phyloP scores from a whole-genome alignment of 2,888 invertebrate species.

The Dione juno region DNA sequence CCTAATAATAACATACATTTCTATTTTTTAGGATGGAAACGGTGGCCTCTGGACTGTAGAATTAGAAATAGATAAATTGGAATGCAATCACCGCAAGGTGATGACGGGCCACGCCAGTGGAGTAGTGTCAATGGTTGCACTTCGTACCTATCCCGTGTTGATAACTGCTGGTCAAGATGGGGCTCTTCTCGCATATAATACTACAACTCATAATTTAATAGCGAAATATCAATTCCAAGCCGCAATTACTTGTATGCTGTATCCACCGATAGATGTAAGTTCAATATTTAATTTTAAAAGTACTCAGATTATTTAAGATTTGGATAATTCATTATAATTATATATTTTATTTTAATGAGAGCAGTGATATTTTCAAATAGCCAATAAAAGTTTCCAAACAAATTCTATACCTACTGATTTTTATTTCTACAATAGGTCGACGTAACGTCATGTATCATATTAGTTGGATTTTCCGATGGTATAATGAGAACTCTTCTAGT shows the following conservation, averaged over 20 bases:
- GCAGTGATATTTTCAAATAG: too few relatives aligned
- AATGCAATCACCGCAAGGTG: slow-evolving; percentile 72
- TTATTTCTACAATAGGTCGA: slow-evolving; percentile 79
- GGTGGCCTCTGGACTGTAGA: slow-evolving; percentile 87
- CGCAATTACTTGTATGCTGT: slow-evolving; percentile 84
- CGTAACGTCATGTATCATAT: slow-evolving; percentile 84
- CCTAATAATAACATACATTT: not conserved
- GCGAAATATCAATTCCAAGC: slow-evolving; percentile 82
- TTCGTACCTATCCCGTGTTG: slow-evolving; percentile 88
- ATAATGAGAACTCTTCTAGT: slow-evolving; percentile 83
- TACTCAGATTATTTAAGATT: not conserved
- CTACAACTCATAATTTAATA: slow-evolving; percentile 82
- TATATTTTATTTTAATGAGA: too few relatives aligned
- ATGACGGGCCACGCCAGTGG: slow-evolving; percentile 90
- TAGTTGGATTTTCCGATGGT: slow-evolving; percentile 89
- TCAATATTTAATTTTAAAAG: not conserved
- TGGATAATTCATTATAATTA: not conserved
- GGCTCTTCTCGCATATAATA: slow-evolving; percentile 89
- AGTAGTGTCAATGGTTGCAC: slow-evolving; percentile 86
- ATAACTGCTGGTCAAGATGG: slow-evolving; percentile 90
- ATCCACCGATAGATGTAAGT: slow-evolving; percentile 87
- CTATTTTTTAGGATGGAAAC: slow-evolving; percentile 87
- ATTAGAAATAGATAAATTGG: slow-evolving; percentile 73
- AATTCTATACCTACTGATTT: not conserved
- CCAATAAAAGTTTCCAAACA: too few relatives aligned